phyloP scores from a whole-genome alignment of 2,113 vertebrate genomes.

The Ovis aries region DNA sequence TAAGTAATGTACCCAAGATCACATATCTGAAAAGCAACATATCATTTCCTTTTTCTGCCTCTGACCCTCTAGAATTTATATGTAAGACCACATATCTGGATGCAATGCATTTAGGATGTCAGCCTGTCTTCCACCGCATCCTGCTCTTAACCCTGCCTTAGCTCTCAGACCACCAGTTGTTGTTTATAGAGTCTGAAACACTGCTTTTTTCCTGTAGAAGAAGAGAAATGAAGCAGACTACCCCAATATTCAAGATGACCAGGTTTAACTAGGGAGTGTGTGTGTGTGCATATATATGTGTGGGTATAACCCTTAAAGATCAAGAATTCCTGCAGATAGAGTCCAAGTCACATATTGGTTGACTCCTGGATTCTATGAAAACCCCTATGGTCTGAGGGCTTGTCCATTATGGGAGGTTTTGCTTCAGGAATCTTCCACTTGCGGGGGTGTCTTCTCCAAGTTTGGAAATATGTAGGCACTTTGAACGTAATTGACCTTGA shows the following conservation, averaged over 20 bases:
- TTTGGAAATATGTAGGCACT: neutral
- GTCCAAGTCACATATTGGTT: neutral
- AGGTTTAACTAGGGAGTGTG: neutral
- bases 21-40: constrained; percentile 36
- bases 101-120: neutral
- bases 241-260: neutral
- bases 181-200: neutral
- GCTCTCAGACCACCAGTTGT: neutral
- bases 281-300: neutral
- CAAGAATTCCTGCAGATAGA: neutral
- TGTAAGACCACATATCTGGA: neutral
- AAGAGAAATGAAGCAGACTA: neutral
- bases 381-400: neutral
- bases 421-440: neutral
- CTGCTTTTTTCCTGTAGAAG: neutral
- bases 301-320: neutral
- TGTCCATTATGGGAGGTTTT: neutral
- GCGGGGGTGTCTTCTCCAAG: neutral
- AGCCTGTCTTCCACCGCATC: neutral
- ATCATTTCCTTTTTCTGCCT: constrained; percentile 24
- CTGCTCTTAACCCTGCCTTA: neutral
- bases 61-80: constrained; percentile 6
- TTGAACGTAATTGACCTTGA: neutral
- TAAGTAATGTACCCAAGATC: constrained; percentile 12
- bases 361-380: neutral